A percentile compares a stretch with the other conserved stretches of the same genome.
phyloP scores from a whole-genome alignment of 1,140 invertebrate genomes.

The Panulirus ornatus region DNA sequence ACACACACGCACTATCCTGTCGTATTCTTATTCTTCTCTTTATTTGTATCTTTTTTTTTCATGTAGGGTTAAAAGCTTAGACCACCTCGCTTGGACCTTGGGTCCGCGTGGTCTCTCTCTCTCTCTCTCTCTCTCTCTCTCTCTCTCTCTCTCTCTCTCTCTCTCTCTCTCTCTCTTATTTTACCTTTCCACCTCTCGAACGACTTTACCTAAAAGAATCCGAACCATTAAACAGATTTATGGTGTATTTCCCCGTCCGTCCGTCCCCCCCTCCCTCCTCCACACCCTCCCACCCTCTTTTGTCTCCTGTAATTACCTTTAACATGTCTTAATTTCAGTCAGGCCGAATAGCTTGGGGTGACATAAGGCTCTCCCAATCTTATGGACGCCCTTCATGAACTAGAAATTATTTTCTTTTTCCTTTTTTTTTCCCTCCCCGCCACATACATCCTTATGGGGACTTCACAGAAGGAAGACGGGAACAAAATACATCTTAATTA shows the following conservation, averaged over 20 bases:
- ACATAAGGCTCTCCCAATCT: not conserved
- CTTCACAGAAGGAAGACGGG: too few species aligned
- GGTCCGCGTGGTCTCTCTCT: too few species aligned
- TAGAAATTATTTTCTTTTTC: not conserved
- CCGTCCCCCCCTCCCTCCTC: not conserved
- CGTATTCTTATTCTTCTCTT: not conserved
- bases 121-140: not conserved
- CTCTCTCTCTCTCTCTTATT: not conserved
- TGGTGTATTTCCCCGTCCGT: too few species aligned
- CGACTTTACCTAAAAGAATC: slow-evolving; percentile 39
- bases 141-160: not conserved
- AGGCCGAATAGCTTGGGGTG: not conserved
- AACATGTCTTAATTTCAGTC: not conserved
- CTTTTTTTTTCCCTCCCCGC: too few species aligned
- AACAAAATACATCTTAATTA: too few species aligned
- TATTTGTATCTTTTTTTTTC: not conserved
- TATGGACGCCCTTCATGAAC: not conserved
- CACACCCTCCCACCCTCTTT: not conserved
- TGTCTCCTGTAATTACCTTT: not conserved
- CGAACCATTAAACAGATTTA: slow-evolving; percentile 28
- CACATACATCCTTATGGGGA: too few species aligned
- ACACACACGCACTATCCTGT: too few species aligned
- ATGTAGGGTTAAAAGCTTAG: too few species aligned
- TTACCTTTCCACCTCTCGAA: slow-evolving; percentile 7
- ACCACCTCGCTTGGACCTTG: too few species aligned